Conservation (phyloP, 2,797 vertebrate species). For the Pogoniulus pusillus region DNA sequence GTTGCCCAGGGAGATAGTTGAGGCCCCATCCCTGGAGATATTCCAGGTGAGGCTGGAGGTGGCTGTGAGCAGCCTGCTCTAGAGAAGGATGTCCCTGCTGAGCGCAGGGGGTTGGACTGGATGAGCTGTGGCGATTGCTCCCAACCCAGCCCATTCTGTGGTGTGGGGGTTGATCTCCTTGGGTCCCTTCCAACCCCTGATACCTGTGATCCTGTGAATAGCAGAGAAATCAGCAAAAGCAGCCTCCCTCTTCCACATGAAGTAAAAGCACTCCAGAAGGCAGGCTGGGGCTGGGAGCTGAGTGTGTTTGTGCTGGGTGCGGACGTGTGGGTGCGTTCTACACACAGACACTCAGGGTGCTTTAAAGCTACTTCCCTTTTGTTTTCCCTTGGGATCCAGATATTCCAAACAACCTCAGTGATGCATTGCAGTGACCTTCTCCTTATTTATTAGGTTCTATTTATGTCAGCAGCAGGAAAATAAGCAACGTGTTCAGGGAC, state of each 20-base stretch:
- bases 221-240: background rate
- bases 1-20: no score
- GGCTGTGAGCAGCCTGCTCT: no score
- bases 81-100: no score
- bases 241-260: background rate
- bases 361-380: background rate
- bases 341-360: background rate
- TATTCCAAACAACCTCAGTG: constrained; percentile 22
- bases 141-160: background rate
- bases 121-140: no score
- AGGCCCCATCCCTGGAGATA: no score
- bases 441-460: constrained; percentile 12
- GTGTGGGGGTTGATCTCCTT: no score
- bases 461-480: constrained; percentile 32
- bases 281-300: background rate
- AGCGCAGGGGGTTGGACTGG: no score
- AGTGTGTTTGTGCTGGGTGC: background rate
- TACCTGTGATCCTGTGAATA: no score
- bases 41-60: no score
- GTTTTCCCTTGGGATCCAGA: background rate
- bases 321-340: background rate
- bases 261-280: background rate
- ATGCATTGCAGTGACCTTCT: constrained; percentile 26
- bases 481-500: background rate
- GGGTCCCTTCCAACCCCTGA: no score